Conservation (phyloP, 2,888 invertebrate species). For the Meloe dianella region DNA sequence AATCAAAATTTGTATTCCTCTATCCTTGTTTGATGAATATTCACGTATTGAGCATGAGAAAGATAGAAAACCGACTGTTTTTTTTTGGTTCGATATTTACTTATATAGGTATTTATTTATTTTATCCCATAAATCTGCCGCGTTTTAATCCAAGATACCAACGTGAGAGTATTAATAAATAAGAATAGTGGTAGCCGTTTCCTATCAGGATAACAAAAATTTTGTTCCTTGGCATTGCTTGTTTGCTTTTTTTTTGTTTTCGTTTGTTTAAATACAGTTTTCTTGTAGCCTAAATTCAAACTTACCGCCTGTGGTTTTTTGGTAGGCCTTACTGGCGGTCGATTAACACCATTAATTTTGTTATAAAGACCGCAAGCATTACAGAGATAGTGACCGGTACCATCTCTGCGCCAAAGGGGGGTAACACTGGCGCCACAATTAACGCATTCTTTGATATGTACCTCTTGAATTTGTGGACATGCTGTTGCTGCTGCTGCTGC, state of each 20-base stretch:
- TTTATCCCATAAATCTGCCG: neutral
- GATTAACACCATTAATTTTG: constrained; percentile 73
- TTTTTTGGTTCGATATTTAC: neutral
- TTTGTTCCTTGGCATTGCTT: neutral
- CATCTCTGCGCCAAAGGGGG: constrained; percentile 85
- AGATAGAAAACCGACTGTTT: neutral
- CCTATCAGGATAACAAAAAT: neutral
- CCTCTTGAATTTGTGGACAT: constrained; percentile 56
- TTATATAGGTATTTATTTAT: neutral
- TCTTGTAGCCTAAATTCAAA: constrained; percentile 38
- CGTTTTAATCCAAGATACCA: neutral
- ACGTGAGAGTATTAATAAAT: neutral
- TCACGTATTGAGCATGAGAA: neutral
- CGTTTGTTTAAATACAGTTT: neutral
- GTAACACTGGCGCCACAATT: constrained; percentile 72
- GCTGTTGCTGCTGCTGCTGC: neutral
- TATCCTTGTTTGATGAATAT: neutral
- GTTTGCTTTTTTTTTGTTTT: neutral
- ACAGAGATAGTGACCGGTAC: constrained; percentile 85
- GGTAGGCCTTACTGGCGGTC: constrained; percentile 75
- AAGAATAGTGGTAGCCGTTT: neutral
- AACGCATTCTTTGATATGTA: constrained; percentile 75
- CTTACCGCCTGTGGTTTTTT: constrained; percentile 68
- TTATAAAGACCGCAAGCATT: constrained; percentile 77
- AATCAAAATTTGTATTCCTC: neutral